Evolutionary conservation across 1,140 invertebrate species (phyloP), one percentile per base, ranked within the genome.

Genomic region (Octopus bimaculoides): DNA sequence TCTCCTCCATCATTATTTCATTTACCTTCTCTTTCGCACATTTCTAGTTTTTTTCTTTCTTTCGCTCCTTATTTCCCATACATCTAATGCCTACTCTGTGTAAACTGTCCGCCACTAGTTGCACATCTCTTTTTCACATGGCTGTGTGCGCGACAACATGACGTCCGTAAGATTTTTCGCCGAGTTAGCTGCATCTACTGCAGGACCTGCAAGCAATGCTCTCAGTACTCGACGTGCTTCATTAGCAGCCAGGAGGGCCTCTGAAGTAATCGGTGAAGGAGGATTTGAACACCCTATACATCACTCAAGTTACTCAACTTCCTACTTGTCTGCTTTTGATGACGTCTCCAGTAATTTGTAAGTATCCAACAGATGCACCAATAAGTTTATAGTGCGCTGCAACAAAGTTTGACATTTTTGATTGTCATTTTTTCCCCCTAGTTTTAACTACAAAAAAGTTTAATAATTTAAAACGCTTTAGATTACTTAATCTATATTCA

Each of bases 321-420:
- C 56, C 56, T 61, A 61, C 17, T 9, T 61, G 17, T 61, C 56
- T 9, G 56, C 56, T 61, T 61, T 61, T 61, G 56, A 61, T 61
- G 56, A 61, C 56, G 56, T 61, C 56, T 61, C 56, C 56, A 61
- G 56, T 61, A 61, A 61, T 61, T 61, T 61, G 56, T 61, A 61
- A 61, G 56, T 61, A 61, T 12, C 17, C 26, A 41, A 61, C 17
- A 61, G 9, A 61, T 61, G 9, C 56, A 61, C 17, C 9, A 61
- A 17, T 61, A 61, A 61, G 17, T 61, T 12, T 12, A 61, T 61
- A 61, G 9, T 12, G 9, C 17, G 17, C 9, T 61, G 17, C 9
- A 61, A 61, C 9, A 9, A 61, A 12, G 9, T 17, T 61, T 61
- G 9, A 61, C 56, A 61, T 61, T 9, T 61, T 12, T 61, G 17